These are phyloP conservation scores for Enteromius unitaeniatus DNA, from an alignment of 2,797 vertebrate species.

Conservation along the genomic window DNA sequence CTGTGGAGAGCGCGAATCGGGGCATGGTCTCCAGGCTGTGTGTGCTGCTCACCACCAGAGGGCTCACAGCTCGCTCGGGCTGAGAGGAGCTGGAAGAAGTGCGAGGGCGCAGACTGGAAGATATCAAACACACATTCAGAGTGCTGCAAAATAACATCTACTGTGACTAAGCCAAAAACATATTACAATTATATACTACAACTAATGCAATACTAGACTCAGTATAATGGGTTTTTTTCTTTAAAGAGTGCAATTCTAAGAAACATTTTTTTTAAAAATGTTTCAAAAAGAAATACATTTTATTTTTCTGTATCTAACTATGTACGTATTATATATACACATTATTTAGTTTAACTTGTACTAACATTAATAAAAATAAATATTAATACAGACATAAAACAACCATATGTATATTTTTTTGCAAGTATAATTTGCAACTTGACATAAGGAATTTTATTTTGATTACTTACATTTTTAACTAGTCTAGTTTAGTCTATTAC, in stretches of 20 bases:
- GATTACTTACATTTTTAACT: no score
- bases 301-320: not conserved
- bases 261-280: not conserved
- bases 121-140: not conserved
- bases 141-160: not conserved
- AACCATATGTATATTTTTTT: no score
- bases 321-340: not conserved
- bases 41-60: slow-evolving; percentile 86
- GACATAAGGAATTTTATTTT: no score
- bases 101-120: slow-evolving; percentile 83
- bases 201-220: not conserved
- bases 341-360: not conserved
- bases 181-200: not conserved
- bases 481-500: no score
- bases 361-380: no score
- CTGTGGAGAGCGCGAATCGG: slow-evolving; percentile 92
- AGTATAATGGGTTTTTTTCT: not conserved
- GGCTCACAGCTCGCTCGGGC: slow-evolving; percentile 86
- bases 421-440: no score
- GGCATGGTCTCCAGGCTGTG: slow-evolving; percentile 95
- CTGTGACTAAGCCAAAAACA: not conserved
- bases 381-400: no score
- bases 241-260: not conserved
- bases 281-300: not conserved
- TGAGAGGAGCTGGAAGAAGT: slow-evolving; percentile 89